phyloP scores from a whole-genome alignment of 1,140 invertebrate genomes.

The Holcopasites calliopsidis region DNA sequence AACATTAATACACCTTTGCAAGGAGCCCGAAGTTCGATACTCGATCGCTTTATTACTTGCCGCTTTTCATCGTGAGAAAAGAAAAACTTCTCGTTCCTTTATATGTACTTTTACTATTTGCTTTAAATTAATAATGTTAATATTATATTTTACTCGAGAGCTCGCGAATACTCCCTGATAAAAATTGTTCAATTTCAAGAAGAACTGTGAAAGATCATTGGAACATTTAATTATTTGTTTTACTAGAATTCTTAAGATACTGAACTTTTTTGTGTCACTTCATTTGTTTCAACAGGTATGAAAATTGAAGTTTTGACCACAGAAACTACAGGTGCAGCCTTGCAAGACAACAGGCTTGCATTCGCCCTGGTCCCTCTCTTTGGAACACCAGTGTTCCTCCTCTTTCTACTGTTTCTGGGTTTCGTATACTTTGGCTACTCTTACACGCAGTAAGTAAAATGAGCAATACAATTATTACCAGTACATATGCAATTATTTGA shows the following conservation, averaged over 20 bases:
- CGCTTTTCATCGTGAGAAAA: too few species aligned
- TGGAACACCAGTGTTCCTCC: constrained; percentile 53
- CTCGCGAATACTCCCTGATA: neutral
- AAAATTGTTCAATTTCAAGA: neutral
- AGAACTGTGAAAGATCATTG: too few species aligned
- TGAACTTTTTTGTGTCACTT: neutral
- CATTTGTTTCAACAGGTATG: constrained; percentile 49
- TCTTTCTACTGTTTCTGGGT: constrained; percentile 56
- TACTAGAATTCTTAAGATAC: neutral
- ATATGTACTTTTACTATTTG: too few species aligned
- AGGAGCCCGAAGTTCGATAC: too few species aligned
- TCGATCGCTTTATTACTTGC: too few species aligned
- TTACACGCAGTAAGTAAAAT: constrained; percentile 68
- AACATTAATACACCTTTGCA: neutral
- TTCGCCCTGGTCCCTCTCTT: constrained; percentile 61
- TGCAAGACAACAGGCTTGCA: constrained; percentile 42
- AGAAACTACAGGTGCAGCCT: constrained; percentile 62
- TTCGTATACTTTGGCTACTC: constrained; percentile 69
- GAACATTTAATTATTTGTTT: neutral
- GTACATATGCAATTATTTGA: too few species aligned
- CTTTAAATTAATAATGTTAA: too few species aligned
- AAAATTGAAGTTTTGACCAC: constrained; percentile 47
- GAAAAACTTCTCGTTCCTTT: too few species aligned
- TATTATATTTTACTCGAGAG: too few species aligned
- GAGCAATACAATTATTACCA: neutral